phyloP scores from a whole-genome alignment of 2,888 invertebrate species.

The Tetanocera ferruginea region DNA sequence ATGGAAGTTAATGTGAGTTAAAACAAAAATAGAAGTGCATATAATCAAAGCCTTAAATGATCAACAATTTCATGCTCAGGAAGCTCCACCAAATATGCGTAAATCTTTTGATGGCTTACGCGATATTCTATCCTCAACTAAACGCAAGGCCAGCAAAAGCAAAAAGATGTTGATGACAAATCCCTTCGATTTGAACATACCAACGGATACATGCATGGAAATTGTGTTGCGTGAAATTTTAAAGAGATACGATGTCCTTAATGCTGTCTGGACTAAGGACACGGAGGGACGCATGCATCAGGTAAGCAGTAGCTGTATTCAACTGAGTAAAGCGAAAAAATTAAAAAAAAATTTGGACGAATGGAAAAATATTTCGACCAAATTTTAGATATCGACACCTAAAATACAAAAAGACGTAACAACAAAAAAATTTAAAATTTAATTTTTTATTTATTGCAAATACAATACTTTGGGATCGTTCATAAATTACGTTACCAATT shows the following conservation, averaged over 20 bases:
- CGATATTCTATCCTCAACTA: constrained; percentile 49
- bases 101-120: constrained; percentile 51
- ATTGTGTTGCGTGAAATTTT: constrained; percentile 72
- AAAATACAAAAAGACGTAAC: too few relatives aligned
- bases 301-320: constrained; percentile 46
- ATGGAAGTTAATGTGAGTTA: constrained; percentile 39
- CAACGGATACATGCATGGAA: constrained; percentile 61
- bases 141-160: constrained; percentile 47
- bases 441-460: too few relatives aligned
- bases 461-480: too few relatives aligned
- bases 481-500: too few relatives aligned
- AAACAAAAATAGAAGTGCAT: neutral
- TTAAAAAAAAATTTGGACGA: too few relatives aligned
- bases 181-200: constrained; percentile 48
- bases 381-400: too few relatives aligned
- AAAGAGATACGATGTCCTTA: constrained; percentile 71
- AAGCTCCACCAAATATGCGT: constrained; percentile 43
- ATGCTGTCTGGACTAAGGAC: constrained; percentile 73
- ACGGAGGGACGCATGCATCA: constrained; percentile 72
- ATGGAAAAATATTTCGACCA: too few relatives aligned
- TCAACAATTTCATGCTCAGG: constrained; percentile 18
- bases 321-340: too few relatives aligned
- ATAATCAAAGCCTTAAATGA: neutral
- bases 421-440: too few relatives aligned
- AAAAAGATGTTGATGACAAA: constrained; percentile 24